A percentile compares a stretch with the other conserved stretches of the same genome.
These are phyloP conservation scores for Aphis craccivora DNA, from an alignment of 1,140 invertebrate species.

Conservation along the genomic window DNA sequence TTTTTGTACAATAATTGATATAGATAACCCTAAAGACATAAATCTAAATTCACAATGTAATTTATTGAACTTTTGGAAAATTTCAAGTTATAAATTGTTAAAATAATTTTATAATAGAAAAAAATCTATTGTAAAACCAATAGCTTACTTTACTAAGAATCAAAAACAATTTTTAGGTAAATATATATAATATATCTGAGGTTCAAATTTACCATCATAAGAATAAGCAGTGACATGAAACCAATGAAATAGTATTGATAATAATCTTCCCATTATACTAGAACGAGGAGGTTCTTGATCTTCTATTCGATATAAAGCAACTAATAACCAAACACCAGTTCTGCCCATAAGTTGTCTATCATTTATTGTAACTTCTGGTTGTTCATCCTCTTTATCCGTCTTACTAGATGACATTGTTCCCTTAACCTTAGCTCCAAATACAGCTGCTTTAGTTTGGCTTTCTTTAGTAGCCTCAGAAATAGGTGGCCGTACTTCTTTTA, in stretches of 20 bases:
- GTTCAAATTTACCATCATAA: conserved; percentile 79
- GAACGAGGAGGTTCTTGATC: conserved; percentile 76
- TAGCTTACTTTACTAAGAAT: neutral
- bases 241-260: conserved; percentile 98
- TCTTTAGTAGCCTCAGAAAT: conserved; percentile 64
- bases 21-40: neutral
- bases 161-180: neutral
- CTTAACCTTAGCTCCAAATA: conserved; percentile 59
- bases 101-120: neutral
- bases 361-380: conserved; percentile 63
- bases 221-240: conserved; percentile 97
- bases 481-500: conserved; percentile 79
- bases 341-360: conserved; percentile 90
- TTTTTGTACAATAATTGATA: too few species aligned
- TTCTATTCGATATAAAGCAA: conserved; percentile 89
- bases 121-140: neutral
- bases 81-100: neutral
- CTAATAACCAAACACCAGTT: conserved; percentile 96
- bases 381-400: conserved; percentile 52
- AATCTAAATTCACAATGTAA: neutral
- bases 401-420: conserved; percentile 62
- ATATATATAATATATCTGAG: neutral
- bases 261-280: conserved; percentile 88
- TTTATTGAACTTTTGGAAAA: neutral
- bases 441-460: conserved; percentile 64